Evolutionary conservation across 2,797 vertebrate species (phyloP), one percentile per base, ranked within the genome.

Genomic region (Phoxinus dragarum): DNA sequence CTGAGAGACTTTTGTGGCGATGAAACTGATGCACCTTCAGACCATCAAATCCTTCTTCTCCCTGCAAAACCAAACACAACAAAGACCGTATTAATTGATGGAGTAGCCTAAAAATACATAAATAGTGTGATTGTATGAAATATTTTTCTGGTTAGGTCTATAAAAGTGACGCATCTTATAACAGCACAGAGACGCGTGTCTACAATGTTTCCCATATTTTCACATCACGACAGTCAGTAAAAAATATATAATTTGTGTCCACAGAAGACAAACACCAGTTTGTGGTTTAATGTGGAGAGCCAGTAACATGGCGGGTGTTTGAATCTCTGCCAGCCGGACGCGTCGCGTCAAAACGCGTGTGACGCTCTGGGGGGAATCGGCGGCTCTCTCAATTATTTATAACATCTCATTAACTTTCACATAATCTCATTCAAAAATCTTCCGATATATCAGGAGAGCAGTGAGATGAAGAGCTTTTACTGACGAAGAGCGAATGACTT

Each of bases 11-110:
- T 68, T 54, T 80, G 73, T 67, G 82, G 49, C 54, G 80, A 88
- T 85, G 87, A 56, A 79, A 69, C 87, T 61, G 89, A 88, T 89
- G 86, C 90, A 88, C 87, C 89, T 88, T 90, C 85, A 80, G 87
- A 85, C 88, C 89, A 82, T 89, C 90, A 80, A 75, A 85, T 87
- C 90, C 88, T 86, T 78, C 84, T 80, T 86, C 83, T 80, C 87
- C 92, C 92, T 93, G 86, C 14, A 36, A 59, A 84, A 86, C n/a
- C 40, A 82, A 86, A 77, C 83, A 84, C 38, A 84, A 44, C n/a
- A 68, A 27, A 17, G 21, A 38, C 7, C 47, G 23, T 44, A 5
- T 82, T 74, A 47, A 49, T 61, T 11, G 42, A 16, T 76, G 34
- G 6, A 9, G 38, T 14, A 14, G 27, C 27, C 27, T 27, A 47